phyloP scores from a whole-genome alignment of 2,113 vertebrate species.

The Arothron firmamentum region DNA sequence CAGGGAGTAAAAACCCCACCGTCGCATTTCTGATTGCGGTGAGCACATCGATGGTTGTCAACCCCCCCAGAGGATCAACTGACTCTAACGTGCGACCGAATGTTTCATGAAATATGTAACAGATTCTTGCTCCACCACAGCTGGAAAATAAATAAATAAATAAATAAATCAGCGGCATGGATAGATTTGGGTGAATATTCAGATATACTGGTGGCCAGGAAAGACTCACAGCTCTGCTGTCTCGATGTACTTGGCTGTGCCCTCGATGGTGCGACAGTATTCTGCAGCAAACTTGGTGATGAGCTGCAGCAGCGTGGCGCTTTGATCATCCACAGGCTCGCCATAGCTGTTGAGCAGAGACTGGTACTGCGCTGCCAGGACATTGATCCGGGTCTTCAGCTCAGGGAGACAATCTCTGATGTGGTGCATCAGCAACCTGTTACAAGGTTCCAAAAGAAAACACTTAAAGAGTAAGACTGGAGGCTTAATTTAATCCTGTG shows the following conservation, averaged over 20 bases:
- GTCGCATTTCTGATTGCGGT: conserved; percentile 98
- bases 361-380: conserved; percentile 94
- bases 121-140: conserved; percentile 95
- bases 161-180: neutral
- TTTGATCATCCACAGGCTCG: conserved; percentile 94
- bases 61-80: conserved; percentile 91
- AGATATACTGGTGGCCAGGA: neutral
- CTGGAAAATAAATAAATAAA: conserved; percentile 71
- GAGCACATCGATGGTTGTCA: conserved; percentile 96
- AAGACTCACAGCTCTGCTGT: conserved; percentile 92
- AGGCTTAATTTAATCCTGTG: no score
- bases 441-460: neutral
- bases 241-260: conserved; percentile 98
- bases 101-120: conserved; percentile 98
- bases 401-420: conserved; percentile 97
- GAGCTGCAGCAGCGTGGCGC: conserved; percentile 92
- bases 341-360: conserved; percentile 94
- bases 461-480: neutral
- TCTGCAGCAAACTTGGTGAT: conserved; percentile 99
- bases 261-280: conserved; percentile 98
- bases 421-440: conserved; percentile 95
- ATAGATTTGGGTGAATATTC: no score
- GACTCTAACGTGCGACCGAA: conserved; percentile 97
- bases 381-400: conserved; percentile 96
- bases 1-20: conserved; percentile 70